These are phyloP conservation scores for Cephalopachus bancanus DNA, from an alignment of 2,797 vertebrate species.

Conservation along the genomic window DNA sequence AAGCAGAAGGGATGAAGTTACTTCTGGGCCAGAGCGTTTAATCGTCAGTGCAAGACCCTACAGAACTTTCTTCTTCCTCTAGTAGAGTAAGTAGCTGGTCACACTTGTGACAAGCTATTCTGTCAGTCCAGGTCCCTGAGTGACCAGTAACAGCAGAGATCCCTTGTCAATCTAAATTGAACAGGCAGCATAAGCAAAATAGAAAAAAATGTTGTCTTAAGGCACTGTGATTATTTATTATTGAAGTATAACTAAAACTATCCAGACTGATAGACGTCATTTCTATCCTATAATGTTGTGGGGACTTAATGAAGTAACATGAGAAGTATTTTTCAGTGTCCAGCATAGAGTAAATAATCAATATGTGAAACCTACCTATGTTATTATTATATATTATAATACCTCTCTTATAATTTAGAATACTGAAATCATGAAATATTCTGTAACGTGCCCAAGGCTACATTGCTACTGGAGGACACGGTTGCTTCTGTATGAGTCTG, in stretches of 20 bases:
- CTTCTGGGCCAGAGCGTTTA: not conserved
- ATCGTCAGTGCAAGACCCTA: not conserved
- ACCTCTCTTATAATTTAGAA: not conserved
- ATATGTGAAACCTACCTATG: not conserved
- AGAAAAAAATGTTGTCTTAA: not conserved
- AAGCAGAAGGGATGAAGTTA: not conserved
- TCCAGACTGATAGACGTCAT: not conserved
- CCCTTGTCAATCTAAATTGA: not conserved
- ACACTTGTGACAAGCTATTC: not conserved
- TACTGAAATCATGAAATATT: not conserved
- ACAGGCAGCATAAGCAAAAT: not conserved
- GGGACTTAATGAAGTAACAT: not conserved
- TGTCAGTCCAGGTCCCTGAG: not conserved
- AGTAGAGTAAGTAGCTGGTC: not conserved
- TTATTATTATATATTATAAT: not conserved
- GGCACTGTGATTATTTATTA: not conserved
- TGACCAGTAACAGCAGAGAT: not conserved
- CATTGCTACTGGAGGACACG: not conserved
- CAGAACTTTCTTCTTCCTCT: not conserved
- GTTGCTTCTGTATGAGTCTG: not conserved
- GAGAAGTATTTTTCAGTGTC: conserved; percentile 2
- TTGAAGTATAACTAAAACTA: not conserved
- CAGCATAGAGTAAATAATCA: not conserved
- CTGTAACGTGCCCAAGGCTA: not conserved
- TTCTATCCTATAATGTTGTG: not conserved